Conservation (phyloP, 2,888 invertebrate species). For the Acanthosepion pharaonis region DNA sequence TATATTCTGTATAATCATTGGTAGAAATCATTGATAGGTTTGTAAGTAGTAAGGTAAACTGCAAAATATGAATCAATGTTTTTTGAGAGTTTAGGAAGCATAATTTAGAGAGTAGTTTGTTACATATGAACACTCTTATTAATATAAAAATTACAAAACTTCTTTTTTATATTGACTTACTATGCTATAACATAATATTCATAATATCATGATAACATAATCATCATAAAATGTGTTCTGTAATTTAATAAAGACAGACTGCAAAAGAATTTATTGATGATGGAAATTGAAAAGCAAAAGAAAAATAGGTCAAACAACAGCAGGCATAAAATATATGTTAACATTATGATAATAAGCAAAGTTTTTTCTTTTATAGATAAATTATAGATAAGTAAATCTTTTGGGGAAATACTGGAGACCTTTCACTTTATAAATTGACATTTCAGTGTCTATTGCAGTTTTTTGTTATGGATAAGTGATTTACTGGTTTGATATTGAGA, state of each 20-base stretch:
- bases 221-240: too few relatives aligned
- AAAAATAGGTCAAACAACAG: background rate
- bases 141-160: too few relatives aligned
- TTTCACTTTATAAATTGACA: background rate
- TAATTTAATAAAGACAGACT: background rate
- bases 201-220: too few relatives aligned
- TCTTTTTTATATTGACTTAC: too few relatives aligned
- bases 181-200: too few relatives aligned
- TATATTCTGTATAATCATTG: too few relatives aligned
- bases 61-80: too few relatives aligned
- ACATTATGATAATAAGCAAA: background rate
- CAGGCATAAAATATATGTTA: background rate
- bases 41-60: too few relatives aligned
- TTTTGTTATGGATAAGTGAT: background rate
- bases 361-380: background rate
- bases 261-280: background rate
- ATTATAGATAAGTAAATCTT: conserved; percentile 10
- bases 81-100: too few relatives aligned
- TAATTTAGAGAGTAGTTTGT: too few relatives aligned
- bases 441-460: background rate
- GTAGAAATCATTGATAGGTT: too few relatives aligned
- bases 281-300: background rate
- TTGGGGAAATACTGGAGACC: background rate
- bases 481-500: background rate
- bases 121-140: too few relatives aligned